These are phyloP conservation scores for Lasioglossum leucozonium DNA, from an alignment of 2,888 invertebrate species.

Conservation along the genomic window DNA sequence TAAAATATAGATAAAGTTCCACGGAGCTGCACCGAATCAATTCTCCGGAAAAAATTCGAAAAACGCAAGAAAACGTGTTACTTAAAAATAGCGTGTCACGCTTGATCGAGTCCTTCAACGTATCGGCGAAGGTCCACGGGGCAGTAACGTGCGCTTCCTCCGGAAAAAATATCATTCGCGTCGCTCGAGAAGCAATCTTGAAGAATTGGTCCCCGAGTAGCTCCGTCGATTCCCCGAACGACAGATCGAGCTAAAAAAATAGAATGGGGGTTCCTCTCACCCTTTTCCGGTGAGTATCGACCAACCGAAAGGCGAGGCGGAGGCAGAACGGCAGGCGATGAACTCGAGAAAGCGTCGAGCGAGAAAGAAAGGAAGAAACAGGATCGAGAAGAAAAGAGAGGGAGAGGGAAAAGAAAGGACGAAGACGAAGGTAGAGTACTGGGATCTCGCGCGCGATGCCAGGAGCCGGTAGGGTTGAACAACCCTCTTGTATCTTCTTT, in stretches of 20 bases:
- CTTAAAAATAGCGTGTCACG: too few relatives aligned
- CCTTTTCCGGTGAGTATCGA: not conserved
- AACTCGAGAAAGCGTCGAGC: not conserved
- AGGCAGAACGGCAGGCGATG: not conserved
- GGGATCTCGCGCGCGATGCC: slow-evolving; percentile 59
- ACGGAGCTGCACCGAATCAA: too few relatives aligned
- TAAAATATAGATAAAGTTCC: too few relatives aligned
- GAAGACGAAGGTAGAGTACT: not conserved
- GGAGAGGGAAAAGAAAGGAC: not conserved
- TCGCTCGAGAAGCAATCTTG: not conserved
- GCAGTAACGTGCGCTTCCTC: not conserved
- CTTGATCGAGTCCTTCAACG: too few relatives aligned
- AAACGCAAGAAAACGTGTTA: too few relatives aligned
- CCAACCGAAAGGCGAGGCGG: not conserved
- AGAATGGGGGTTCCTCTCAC: not conserved
- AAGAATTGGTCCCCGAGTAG: not conserved
- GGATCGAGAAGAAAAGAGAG: not conserved
- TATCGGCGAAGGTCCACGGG: not conserved
- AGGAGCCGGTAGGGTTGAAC: slow-evolving; percentile 59
- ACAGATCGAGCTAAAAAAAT: not conserved
- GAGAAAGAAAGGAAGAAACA: not conserved
- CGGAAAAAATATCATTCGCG: not conserved
- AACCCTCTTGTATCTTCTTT: slow-evolving; percentile 61
- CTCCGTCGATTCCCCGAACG: not conserved
- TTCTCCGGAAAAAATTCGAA: too few relatives aligned